phyloP scores from a whole-genome alignment of 2,113 vertebrate genomes.

The Rhinoderma darwinii region DNA sequence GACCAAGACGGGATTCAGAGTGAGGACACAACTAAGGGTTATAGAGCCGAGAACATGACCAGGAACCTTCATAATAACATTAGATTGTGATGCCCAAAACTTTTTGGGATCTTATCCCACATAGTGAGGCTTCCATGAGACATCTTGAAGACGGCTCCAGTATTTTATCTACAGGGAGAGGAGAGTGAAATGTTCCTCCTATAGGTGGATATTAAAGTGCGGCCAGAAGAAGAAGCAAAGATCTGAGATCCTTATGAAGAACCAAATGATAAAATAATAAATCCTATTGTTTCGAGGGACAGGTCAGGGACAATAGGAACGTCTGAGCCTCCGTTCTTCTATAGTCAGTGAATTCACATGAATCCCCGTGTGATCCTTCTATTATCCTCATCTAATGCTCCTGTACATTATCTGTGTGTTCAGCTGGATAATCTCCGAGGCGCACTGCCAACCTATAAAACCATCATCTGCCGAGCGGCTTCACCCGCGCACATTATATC shows the following conservation, averaged over 20 bases:
- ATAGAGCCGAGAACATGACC: no score
- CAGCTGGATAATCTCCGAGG: neutral
- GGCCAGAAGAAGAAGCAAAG: no score
- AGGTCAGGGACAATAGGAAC: neutral
- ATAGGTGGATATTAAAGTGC: neutral
- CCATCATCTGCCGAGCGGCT: slow-evolving; percentile 8
- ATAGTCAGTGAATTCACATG: neutral
- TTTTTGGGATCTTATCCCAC: neutral
- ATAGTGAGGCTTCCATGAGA: neutral
- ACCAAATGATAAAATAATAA: no score
- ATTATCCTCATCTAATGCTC: neutral
- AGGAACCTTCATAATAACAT: neutral
- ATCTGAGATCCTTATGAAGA: neutral
- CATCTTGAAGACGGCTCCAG: neutral
- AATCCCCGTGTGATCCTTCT: neutral
- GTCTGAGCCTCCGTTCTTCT: neutral
- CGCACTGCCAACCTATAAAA: neutral
- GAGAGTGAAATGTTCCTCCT: neutral
- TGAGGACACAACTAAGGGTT: neutral
- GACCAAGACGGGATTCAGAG: neutral
- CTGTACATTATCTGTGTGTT: neutral
- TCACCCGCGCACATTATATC: neutral
- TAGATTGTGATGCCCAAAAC: neutral
- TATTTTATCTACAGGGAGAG: no score
- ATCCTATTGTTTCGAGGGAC: no score